phyloP scores from a whole-genome alignment of 2,113 vertebrate species.

The Daphoenositta chrysoptera region DNA sequence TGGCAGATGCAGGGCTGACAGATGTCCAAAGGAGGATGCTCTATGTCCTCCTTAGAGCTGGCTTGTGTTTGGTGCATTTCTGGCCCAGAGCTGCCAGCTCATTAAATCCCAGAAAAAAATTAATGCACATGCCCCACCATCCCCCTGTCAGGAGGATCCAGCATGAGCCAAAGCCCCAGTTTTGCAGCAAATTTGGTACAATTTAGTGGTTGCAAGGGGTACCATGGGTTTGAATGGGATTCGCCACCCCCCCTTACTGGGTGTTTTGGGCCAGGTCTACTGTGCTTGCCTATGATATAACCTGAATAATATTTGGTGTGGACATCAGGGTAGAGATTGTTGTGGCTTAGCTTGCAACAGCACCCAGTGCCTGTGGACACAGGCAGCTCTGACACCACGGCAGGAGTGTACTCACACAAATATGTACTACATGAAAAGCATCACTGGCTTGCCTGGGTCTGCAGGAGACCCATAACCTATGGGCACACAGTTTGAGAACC shows the following conservation, averaged over 20 bases:
- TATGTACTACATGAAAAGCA: not conserved
- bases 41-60: not conserved
- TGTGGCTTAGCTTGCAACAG: not conserved
- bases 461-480: not conserved
- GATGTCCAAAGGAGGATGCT: not conserved
- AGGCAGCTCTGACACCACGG: not conserved
- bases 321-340: not conserved
- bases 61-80: not conserved
- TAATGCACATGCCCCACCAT: not conserved
- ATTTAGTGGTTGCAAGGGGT: not conserved
- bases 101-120: not conserved
- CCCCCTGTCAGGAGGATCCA: not conserved
- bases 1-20: fast-evolving
- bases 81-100: not conserved
- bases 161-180: not conserved
- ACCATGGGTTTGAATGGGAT: not conserved
- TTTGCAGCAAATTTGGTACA: not conserved
- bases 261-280: not conserved
- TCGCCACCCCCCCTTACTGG: not conserved
- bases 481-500: not conserved
- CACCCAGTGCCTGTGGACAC: no score
- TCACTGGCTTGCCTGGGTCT: not conserved
- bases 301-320: not conserved
- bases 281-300: not conserved
- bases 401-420: fast-evolving